A percentile compares a stretch with the other conserved stretches of the same genome.
phyloP scores from a whole-genome alignment of 92 coral and sea anemone species.

The Zoanthus gigantus region DNA sequence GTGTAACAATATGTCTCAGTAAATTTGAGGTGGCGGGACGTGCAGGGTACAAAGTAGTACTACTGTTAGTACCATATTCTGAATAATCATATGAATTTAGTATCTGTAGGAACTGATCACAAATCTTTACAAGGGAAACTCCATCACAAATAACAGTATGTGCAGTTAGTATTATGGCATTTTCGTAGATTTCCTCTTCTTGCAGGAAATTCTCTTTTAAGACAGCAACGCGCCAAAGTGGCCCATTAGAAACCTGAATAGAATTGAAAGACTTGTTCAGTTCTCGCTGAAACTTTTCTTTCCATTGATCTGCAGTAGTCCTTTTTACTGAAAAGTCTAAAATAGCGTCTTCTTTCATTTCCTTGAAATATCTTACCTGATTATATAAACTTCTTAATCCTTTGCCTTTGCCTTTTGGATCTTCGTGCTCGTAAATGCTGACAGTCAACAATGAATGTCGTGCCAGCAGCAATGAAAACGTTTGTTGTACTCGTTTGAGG shows the following conservation, averaged over 20 bases:
- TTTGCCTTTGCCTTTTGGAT: neutral
- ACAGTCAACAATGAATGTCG: slow-evolving; percentile 23
- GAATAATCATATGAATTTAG: slow-evolving; percentile 53
- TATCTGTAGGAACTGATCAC: slow-evolving; percentile 67
- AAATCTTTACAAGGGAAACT: slow-evolving; percentile 68
- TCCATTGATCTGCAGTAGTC: slow-evolving; percentile 31
- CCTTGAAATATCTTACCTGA: slow-evolving; percentile 21
- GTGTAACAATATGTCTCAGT: slow-evolving; percentile 49
- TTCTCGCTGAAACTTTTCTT: slow-evolving; percentile 42
- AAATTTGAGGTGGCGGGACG: slow-evolving; percentile 60
- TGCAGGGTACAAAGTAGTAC: slow-evolving; percentile 18
- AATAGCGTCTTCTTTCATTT: slow-evolving; percentile 17
- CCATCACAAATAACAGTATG: slow-evolving; percentile 76
- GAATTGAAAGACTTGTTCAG: slow-evolving; percentile 29
- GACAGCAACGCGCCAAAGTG: slow-evolving; percentile 39
- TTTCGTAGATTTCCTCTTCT: slow-evolving; percentile 65
- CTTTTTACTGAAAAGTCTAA: slow-evolving; percentile 29
- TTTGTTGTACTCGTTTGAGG: slow-evolving; percentile 1
- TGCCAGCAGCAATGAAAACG: neutral
- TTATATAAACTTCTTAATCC: neutral
- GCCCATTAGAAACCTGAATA: slow-evolving; percentile 13
- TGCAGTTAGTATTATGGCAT: slow-evolving; percentile 71
- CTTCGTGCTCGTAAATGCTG: neutral
- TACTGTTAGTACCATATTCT: neutral
- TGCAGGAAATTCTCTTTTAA: slow-evolving; percentile 73